Evolutionary conservation across 2,888 invertebrate genomes (phyloP).

Genomic region (Escarpia spicata): DNA sequence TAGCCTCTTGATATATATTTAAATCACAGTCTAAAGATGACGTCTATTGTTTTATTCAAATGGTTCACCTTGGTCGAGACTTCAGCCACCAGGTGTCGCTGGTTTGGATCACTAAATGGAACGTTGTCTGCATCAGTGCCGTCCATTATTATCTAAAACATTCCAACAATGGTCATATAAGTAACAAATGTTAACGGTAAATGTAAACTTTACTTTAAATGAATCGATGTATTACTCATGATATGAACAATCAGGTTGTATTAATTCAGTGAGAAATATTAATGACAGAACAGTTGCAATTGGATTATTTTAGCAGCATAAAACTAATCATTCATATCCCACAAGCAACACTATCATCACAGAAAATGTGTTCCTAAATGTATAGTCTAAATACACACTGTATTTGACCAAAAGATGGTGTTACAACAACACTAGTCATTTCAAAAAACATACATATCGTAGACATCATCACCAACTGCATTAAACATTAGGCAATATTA

Average conservation of each 20-base stretch:
- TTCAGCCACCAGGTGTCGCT: conserved; percentile 86
- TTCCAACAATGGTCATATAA: neutral
- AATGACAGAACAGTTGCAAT: neutral
- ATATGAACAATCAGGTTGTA: neutral
- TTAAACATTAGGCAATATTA: neutral
- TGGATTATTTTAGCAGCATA: neutral
- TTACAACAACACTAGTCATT: neutral
- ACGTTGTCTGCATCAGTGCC: conserved; percentile 58
- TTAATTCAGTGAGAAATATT: neutral
- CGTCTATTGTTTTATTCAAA: neutral
- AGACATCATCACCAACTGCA: neutral
- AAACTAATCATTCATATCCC: neutral
- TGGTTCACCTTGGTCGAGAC: conserved; percentile 81
- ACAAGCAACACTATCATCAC: neutral
- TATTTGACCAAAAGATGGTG: neutral
- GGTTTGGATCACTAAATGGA: conserved; percentile 82
- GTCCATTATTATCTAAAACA: conserved; percentile 67
- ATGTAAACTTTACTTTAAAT: neutral
- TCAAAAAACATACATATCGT: neutral
- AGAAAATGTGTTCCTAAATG: no score
- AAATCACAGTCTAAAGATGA: neutral
- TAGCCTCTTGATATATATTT: neutral
- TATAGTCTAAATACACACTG: no score
- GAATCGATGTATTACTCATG: neutral
- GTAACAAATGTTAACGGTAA: neutral